phyloP scores from a whole-genome alignment of 2,888 invertebrate genomes.

The Pristionchus mayeri region DNA sequence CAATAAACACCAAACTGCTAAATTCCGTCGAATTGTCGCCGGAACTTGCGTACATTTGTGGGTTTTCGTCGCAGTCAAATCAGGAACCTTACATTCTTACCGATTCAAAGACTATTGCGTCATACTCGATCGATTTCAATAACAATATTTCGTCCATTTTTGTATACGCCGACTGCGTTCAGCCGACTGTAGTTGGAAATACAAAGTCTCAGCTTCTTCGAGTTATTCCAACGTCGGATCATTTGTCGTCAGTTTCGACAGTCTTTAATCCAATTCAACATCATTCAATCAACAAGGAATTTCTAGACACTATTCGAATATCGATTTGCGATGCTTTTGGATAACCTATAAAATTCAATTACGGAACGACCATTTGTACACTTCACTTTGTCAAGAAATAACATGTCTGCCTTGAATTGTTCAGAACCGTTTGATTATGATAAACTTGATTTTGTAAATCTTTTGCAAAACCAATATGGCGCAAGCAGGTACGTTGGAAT shows the following conservation, averaged over 20 bases:
- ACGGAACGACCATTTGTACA: neutral
- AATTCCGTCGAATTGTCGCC: neutral
- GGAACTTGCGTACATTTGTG: neutral
- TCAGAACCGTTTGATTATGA: neutral
- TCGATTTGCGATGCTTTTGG: neutral
- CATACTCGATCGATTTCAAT: neutral
- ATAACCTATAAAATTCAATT: neutral
- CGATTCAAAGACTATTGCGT: neutral
- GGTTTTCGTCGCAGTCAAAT: neutral
- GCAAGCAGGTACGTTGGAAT: neutral
- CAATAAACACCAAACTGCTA: neutral
- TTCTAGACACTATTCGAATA: neutral
- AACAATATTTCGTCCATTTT: neutral
- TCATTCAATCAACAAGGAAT: neutral
- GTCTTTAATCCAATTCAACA: neutral
- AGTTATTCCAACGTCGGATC: neutral
- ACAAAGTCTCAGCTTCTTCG: neutral
- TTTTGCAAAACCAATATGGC: neutral
- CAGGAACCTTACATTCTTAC: neutral
- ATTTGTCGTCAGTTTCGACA: neutral
- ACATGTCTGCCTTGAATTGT: neutral
- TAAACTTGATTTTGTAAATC: neutral
- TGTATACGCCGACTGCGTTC: neutral
- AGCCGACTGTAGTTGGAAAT: neutral
- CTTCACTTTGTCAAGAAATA: neutral